These are phyloP conservation scores for Amphipoea oculea DNA, from an alignment of 2,888 invertebrate species.

Conservation along the genomic window DNA sequence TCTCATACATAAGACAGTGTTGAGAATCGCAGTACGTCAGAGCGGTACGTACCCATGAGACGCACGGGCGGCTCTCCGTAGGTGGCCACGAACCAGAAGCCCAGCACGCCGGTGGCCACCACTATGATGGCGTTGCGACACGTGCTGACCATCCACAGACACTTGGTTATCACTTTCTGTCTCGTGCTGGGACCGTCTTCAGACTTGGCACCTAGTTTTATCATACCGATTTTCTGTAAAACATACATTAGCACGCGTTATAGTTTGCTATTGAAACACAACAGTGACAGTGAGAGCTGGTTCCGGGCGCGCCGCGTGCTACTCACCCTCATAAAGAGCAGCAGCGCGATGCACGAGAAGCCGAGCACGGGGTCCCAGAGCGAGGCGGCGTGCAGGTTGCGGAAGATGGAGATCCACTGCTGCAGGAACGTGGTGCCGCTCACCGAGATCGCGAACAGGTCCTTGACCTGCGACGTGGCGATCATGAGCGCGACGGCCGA, in stretches of 20 bases:
- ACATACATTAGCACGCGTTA: slow-evolving; percentile 6
- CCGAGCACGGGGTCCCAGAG: slow-evolving; percentile 95
- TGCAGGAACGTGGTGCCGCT: slow-evolving; percentile 94
- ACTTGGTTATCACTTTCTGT: slow-evolving; percentile 91
- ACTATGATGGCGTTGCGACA: slow-evolving; percentile 96
- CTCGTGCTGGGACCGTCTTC: slow-evolving; percentile 88
- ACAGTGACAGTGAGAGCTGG: no score
- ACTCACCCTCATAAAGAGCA: slow-evolving; percentile 94
- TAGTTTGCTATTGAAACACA: neutral
- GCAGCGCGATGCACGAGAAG: slow-evolving; percentile 93
- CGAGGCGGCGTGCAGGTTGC: slow-evolving; percentile 92
- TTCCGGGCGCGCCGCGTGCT: neutral
- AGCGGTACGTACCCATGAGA: slow-evolving; percentile 91
- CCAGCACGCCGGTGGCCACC: slow-evolving; percentile 93
- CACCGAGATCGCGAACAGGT: slow-evolving; percentile 93
- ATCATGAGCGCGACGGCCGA: slow-evolving; percentile 97
- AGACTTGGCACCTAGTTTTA: slow-evolving; percentile 91
- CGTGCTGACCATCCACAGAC: slow-evolving; percentile 94
- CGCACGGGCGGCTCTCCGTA: slow-evolving; percentile 91
- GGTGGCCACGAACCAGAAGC: slow-evolving; percentile 90
- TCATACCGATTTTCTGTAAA: slow-evolving; percentile 92
- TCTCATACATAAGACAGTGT: neutral
- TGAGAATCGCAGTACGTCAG: neutral
- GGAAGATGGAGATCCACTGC: slow-evolving; percentile 93
- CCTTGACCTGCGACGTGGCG: slow-evolving; percentile 96